These are phyloP conservation scores for Pseudomyrmex sp. DNA, from an alignment of 1,140 invertebrate species.

Conservation along the genomic window DNA sequence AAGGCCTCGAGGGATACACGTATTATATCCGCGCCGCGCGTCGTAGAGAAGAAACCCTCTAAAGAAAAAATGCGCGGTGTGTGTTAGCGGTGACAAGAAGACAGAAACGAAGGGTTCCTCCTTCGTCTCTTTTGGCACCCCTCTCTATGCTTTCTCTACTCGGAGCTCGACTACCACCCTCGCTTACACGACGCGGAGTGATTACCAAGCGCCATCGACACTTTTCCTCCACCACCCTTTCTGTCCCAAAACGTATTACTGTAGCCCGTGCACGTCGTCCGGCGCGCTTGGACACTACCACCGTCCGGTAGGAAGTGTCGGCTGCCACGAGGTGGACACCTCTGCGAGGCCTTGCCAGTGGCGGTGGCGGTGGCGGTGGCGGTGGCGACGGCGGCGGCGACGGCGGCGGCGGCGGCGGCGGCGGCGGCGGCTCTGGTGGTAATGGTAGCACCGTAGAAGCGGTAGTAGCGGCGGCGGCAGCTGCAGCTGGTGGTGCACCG, in stretches of 20 bases:
- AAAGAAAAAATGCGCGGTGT: slow-evolving; percentile 68
- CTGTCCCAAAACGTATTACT: slow-evolving; percentile 46
- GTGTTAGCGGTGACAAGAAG: slow-evolving; percentile 64
- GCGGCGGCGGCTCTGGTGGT: slow-evolving; percentile 31
- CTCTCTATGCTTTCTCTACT: neutral
- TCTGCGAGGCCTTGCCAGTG: slow-evolving; percentile 69
- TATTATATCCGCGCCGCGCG: slow-evolving; percentile 47
- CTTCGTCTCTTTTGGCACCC: slow-evolving; percentile 41
- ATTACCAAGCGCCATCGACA: slow-evolving; percentile 53
- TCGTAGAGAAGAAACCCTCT: slow-evolving; percentile 72
- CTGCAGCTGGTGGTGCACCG: slow-evolving; percentile 71
- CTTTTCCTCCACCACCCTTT: slow-evolving; percentile 42
- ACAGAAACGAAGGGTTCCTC: slow-evolving; percentile 64
- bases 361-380: slow-evolving; percentile 50
- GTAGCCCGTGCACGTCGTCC: slow-evolving; percentile 58
- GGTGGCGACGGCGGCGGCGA: slow-evolving; percentile 16
- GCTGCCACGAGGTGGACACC: slow-evolving; percentile 72
- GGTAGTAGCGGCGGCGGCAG: slow-evolving; percentile 65
- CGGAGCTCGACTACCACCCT: slow-evolving; percentile 33
- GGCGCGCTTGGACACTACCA: slow-evolving; percentile 71
- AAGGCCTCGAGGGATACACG: slow-evolving; percentile 65
- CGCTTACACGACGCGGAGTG: slow-evolving; percentile 1
- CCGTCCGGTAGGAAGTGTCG: slow-evolving; percentile 73
- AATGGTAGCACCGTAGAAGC: slow-evolving; percentile 50
- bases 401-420: slow-evolving; percentile 19